Evolutionary conservation across 2,888 invertebrate species (phyloP).

Genomic region (Melolontha melolontha): DNA sequence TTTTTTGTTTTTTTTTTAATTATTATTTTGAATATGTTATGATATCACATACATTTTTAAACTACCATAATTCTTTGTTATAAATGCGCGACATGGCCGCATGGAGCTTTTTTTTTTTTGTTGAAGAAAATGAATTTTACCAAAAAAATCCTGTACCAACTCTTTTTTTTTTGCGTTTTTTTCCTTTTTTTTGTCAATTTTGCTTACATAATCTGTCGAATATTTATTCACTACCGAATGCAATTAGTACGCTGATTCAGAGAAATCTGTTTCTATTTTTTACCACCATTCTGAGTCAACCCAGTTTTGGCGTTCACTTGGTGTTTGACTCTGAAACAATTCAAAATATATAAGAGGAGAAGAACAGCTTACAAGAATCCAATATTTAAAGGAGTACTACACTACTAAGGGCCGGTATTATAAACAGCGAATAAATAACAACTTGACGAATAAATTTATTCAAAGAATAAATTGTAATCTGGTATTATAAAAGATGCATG

Average conservation of each 20-base stretch:
- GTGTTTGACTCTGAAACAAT: constrained; percentile 44
- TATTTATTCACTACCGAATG: constrained; percentile 3
- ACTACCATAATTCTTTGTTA: constrained; percentile 60
- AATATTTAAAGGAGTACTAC: too few relatives aligned
- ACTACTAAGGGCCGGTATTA: too few relatives aligned
- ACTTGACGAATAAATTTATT: too few relatives aligned
- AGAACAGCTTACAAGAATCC: too few relatives aligned
- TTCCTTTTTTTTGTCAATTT: constrained; percentile 15
- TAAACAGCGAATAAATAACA: too few relatives aligned
- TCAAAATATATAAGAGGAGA: too few relatives aligned
- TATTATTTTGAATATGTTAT: constrained; percentile 51
- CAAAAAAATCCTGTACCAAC: neutral
- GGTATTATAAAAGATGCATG: too few relatives aligned
- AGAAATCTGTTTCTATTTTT: constrained; percentile 52
- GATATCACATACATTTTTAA: constrained; percentile 63
- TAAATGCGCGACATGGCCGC: constrained; percentile 62
- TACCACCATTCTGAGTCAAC: constrained; percentile 60
- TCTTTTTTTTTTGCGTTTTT: constrained; percentile 13
- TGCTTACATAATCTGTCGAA: neutral
- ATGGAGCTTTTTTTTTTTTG: constrained; percentile 58
- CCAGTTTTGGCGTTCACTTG: constrained; percentile 54
- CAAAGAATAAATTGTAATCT: too few relatives aligned
- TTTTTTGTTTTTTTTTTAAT: constrained; percentile 5
- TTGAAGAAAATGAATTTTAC: neutral
- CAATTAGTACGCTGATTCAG: constrained; percentile 1